Conservation (phyloP, 2,797 vertebrate species). For the Sciurus carolinensis region DNA sequence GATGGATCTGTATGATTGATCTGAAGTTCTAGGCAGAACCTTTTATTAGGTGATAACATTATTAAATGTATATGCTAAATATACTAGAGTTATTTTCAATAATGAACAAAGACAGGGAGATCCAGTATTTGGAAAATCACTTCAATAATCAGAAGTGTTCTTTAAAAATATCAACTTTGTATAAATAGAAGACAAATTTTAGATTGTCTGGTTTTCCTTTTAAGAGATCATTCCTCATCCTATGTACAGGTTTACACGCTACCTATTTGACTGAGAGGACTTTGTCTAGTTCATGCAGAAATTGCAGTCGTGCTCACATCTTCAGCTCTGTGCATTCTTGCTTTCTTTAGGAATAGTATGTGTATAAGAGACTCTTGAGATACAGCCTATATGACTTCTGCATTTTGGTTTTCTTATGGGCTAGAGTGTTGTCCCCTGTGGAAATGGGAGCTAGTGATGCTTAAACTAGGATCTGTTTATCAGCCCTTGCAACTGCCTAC, state of each 20-base stretch:
- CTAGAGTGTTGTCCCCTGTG: background rate
- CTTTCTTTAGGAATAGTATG: background rate
- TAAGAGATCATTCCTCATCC: background rate
- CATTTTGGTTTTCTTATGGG: background rate
- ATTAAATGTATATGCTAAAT: background rate
- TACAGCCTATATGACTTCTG: background rate
- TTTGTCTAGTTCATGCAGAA: background rate
- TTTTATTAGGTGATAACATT: conserved; percentile 18
- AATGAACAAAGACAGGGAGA: background rate
- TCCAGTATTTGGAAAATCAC: conserved; percentile 19
- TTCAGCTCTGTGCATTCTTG: background rate
- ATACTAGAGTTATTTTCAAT: conserved; percentile 17
- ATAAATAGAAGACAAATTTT: conserved; percentile 7
- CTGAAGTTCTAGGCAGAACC: conserved; percentile 4
- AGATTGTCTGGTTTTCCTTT: background rate
- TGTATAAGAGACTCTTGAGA: background rate
- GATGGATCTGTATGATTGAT: background rate
- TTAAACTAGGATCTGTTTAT: background rate
- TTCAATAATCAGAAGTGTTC: background rate
- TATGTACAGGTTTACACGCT: background rate
- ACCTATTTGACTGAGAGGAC: background rate
- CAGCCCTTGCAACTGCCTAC: background rate
- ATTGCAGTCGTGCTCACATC: background rate
- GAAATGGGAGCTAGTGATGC: background rate
- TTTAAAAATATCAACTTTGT: conserved; percentile 18